Conservation (phyloP, 2,888 invertebrate genomes). For the Leptopilina syphax region DNA sequence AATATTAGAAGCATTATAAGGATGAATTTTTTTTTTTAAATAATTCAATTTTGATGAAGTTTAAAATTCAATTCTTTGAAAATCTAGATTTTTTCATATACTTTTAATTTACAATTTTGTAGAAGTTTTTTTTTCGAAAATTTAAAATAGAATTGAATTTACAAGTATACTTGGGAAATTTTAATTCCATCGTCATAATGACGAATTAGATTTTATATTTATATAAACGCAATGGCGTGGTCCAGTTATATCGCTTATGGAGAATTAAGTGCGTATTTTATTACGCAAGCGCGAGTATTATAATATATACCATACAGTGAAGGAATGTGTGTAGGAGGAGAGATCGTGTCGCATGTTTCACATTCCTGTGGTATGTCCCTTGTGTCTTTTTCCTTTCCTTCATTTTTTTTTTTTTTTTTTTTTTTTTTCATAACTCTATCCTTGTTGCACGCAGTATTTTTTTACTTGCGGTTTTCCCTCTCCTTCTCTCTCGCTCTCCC, state of each 20-base stretch:
- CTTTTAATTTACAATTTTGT: too few species aligned
- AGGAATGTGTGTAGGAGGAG: constrained; percentile 56
- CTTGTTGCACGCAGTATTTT: constrained; percentile 20
- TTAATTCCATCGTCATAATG: too few species aligned
- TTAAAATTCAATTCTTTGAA: too few species aligned
- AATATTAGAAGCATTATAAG: too few species aligned
- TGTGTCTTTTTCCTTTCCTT: constrained; percentile 43
- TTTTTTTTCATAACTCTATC: constrained; percentile 17
- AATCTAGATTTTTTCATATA: too few species aligned
- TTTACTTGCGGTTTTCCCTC: constrained; percentile 14
- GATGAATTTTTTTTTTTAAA: too few species aligned
- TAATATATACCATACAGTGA: not conserved
- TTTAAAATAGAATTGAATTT: too few species aligned
- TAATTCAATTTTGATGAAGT: too few species aligned
- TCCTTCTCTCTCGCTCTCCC: constrained; percentile 21
- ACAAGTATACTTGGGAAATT: too few species aligned
- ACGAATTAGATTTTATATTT: too few species aligned
- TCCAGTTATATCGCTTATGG: constrained; percentile 58
- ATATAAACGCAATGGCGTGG: constrained; percentile 50
- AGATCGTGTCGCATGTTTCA: constrained; percentile 57
- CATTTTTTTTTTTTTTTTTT: too few species aligned
- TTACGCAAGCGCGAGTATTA: constrained; percentile 56
- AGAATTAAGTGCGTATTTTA: constrained; percentile 60
- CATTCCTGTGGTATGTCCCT: constrained; percentile 58
- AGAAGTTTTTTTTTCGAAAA: too few species aligned